A percentile compares a stretch with the other conserved stretches of the same genome.
Conservation (phyloP, 2,797 vertebrate species). For the Fistularia tabacaria region DNA sequence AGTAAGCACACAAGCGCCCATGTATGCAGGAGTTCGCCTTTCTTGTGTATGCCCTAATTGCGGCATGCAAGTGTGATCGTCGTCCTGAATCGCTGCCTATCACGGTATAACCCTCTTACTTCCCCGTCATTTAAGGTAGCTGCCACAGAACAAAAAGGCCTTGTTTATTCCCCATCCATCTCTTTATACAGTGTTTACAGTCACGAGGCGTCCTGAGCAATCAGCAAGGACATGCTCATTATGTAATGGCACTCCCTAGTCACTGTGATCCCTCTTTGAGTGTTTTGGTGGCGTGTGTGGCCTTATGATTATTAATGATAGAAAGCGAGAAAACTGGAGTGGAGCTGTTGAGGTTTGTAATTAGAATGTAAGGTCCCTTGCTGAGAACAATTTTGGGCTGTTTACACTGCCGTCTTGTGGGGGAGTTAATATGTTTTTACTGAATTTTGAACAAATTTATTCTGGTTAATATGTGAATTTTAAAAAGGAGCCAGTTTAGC, state of each 20-base stretch:
- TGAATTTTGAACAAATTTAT: neutral
- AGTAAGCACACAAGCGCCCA: neutral
- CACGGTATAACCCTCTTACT: slow-evolving; percentile 58
- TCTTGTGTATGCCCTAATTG: no score
- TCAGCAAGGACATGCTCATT: slow-evolving; percentile 38
- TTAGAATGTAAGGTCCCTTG: neutral
- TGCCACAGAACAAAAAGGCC: slow-evolving; percentile 43
- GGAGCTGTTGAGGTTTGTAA: slow-evolving; percentile 13
- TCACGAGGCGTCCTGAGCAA: slow-evolving; percentile 44
- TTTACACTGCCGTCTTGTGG: slow-evolving; percentile 53
- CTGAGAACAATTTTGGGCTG: neutral
- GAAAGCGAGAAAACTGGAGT: neutral
- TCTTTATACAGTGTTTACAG: slow-evolving; percentile 49
- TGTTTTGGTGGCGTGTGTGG: no score
- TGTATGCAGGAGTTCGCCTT: slow-evolving; percentile 34
- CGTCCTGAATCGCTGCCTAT: slow-evolving; percentile 36
- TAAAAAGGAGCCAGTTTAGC: no score
- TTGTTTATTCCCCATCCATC: slow-evolving; percentile 45
- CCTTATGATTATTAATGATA: slow-evolving; percentile 31
- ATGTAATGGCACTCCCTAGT: slow-evolving; percentile 23
- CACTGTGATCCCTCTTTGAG: neutral
- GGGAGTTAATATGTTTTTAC: no score
- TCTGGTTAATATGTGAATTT: neutral
- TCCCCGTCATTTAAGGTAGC: slow-evolving; percentile 32
- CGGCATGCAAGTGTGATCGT: slow-evolving; percentile 7